Evolutionary conservation across 1,140 invertebrate genomes (phyloP).

Genomic region (Aleiodes sp.): DNA sequence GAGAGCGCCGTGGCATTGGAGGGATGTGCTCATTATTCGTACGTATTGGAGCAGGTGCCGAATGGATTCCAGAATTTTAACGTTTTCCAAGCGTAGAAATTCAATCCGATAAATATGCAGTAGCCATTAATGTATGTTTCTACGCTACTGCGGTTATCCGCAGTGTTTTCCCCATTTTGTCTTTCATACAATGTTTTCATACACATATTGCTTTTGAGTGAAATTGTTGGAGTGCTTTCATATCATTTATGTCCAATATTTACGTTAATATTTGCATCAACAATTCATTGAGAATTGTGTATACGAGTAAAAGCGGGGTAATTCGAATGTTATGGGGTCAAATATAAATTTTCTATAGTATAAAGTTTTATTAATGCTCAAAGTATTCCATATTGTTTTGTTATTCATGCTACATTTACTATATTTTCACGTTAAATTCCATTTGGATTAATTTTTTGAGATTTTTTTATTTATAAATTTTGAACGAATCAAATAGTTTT

Average conservation of each 20-base stretch:
- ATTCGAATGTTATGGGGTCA: too few species aligned
- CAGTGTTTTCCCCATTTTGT: neutral
- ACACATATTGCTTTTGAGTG: neutral
- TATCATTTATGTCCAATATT: neutral
- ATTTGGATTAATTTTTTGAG: too few species aligned
- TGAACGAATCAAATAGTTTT: too few species aligned
- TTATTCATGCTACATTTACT: too few species aligned
- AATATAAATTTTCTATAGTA: too few species aligned
- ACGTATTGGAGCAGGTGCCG: neutral
- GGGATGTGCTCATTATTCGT: neutral
- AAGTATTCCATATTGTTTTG: too few species aligned
- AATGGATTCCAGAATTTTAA: neutral
- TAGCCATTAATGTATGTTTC: slow-evolving; percentile 5
- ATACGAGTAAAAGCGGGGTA: too few species aligned
- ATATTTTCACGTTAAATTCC: too few species aligned
- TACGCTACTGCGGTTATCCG: neutral
- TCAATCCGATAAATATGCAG: slow-evolving; percentile 8
- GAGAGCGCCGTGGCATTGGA: neutral
- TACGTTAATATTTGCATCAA: neutral
- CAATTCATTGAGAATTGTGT: too few species aligned
- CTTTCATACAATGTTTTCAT: neutral
- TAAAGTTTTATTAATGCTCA: too few species aligned
- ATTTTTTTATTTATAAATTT: too few species aligned
- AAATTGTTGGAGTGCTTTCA: neutral
- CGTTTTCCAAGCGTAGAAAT: neutral